Base-by-base conservation (phyloP, 1,140 invertebrate species). In the Protaetia brevitarsis region DNA sequence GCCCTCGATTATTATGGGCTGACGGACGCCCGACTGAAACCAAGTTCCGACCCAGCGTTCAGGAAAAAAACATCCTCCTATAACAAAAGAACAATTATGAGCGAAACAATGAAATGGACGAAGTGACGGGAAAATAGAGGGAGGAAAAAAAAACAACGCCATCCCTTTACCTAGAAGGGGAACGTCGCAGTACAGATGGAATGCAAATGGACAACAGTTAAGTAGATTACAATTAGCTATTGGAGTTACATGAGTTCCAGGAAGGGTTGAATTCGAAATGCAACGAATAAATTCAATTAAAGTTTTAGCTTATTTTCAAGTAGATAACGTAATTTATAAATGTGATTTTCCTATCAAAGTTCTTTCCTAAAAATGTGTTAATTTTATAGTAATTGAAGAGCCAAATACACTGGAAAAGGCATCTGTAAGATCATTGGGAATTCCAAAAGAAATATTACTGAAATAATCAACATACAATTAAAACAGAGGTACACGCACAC, bases 11-110 rank as follows among this genome's bases (percentile, higher is more conserved):
- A 87, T 80, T 75, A 93, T 90, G 37, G 89, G 86, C 74, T 91
- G 88, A 73, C 89, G 86, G 70, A 92, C 89, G 34, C 91, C 90
- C 66, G 89, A 91, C 77, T 93, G 90, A 79, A 93, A 93, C 90
- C 91, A 93, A 64, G 86, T 87, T 64, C 91, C 91, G 72, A 90
- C 86, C 91, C 91, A 93, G 65, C 84, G 83, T 58, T 83, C 80
- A 66, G 90, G 90, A 80, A 93, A 91, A 68, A 85, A 84, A 79
- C 91, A 93, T 77, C 88, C 88, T 86, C 78, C 82, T 83, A 77
- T 11, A 77, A 78, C 45, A 71, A 34, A 51, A 66, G 34, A 63
- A 64, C 26, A 23, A 51, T 19, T 26, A 16, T 37, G 41, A 51
- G 21, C 21, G 19, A 21, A 7, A 19, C 27, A 26, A n/a, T 56